Evolutionary conservation across 2,797 vertebrate genomes (phyloP).

Genomic region (Steatocranus sp.): DNA sequence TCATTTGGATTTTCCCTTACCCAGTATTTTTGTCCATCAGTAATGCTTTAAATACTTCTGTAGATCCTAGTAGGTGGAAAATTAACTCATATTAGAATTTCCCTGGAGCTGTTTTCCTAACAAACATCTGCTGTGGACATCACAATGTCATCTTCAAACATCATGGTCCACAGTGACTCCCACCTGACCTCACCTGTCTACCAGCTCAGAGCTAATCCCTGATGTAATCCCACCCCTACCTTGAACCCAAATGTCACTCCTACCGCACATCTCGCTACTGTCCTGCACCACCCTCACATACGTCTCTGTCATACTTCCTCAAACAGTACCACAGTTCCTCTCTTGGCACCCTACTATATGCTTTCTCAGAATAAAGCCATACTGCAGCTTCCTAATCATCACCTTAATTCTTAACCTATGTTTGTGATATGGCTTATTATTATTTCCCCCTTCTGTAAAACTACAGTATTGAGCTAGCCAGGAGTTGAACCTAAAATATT

Average conservation of each 20-base stretch:
- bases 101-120: background rate
- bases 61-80: background rate
- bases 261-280: background rate
- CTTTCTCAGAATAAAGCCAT: background rate
- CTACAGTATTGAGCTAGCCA: background rate
- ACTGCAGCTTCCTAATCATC: background rate
- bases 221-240: background rate
- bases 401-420: background rate
- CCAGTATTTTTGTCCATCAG: background rate
- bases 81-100: background rate
- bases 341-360: background rate
- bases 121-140: background rate
- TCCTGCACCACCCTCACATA: background rate
- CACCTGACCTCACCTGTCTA: background rate
- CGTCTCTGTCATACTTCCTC: background rate
- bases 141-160: background rate
- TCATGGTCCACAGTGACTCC: background rate
- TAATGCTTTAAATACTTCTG: background rate
- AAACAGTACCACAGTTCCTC: background rate
- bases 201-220: background rate
- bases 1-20: background rate
- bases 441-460: background rate
- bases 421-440: background rate
- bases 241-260: background rate
- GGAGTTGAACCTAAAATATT: slow-evolving; percentile 37